These are phyloP conservation scores for Aplochiton taeniatus DNA, from an alignment of 2,797 vertebrate species.

Conservation along the genomic window DNA sequence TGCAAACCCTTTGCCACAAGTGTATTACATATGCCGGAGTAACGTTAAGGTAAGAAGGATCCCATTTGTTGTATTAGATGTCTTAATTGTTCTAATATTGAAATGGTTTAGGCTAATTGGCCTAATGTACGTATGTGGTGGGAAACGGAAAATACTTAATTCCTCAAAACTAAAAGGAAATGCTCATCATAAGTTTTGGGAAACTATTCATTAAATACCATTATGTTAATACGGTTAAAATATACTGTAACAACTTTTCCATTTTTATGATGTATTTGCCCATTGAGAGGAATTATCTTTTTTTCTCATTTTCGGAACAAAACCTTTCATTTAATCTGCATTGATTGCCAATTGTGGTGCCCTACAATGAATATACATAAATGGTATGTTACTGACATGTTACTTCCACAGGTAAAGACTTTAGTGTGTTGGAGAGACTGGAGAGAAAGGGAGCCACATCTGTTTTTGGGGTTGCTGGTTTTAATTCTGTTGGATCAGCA, in stretches of 20 bases:
- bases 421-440: background rate
- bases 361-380: background rate
- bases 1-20: background rate
- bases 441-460: slow-evolving; percentile 14
- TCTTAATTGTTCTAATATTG: no score
- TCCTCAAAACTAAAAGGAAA: no score
- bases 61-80: background rate
- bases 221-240: no score
- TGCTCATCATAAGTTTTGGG: no score
- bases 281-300: no score
- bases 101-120: no score
- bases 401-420: slow-evolving; percentile 1
- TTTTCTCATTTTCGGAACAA: no score
- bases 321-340: background rate
- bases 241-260: no score
- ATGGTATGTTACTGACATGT: background rate
- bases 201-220: no score
- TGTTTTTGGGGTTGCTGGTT: slow-evolving; percentile 37
- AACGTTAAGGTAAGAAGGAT: slow-evolving; percentile 50
- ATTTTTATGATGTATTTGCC: no score
- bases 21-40: slow-evolving; percentile 16
- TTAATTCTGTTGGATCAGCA: slow-evolving; percentile 35
- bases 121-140: no score
- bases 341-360: slow-evolving; percentile 1
- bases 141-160: no score